phyloP scores from a whole-genome alignment of 2,113 vertebrate genomes.

The Lophochroa leadbeateri region DNA sequence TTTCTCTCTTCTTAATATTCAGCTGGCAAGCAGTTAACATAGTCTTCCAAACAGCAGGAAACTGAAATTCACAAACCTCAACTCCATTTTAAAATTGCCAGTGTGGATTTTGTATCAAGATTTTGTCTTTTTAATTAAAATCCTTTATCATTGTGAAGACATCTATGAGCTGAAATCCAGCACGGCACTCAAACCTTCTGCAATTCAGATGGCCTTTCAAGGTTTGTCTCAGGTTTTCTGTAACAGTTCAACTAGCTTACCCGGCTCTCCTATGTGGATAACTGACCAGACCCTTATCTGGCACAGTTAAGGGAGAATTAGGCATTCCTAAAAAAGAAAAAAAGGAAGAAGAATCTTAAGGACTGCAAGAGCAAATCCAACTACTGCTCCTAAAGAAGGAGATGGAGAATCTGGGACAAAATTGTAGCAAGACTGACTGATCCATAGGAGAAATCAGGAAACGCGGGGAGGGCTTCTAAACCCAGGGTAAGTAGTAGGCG shows the following conservation, averaged over 20 bases:
- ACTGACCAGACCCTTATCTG: neutral
- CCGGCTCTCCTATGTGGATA: neutral
- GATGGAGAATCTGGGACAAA: neutral
- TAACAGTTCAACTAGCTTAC: neutral
- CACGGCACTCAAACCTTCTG: neutral
- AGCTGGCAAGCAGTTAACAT: neutral
- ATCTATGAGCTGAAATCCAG: neutral
- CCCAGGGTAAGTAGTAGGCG: accelerated
- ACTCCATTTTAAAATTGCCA: neutral
- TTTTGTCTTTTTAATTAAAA: neutral
- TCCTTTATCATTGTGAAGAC: neutral
- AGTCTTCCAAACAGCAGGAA: conserved; percentile 33
- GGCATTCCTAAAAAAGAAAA: neutral
- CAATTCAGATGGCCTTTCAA: neutral
- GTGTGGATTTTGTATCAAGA: neutral
- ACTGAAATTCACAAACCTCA: neutral
- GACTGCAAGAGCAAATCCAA: neutral
- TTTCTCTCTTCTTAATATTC: neutral
- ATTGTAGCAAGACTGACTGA: neutral
- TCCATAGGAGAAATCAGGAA: neutral
- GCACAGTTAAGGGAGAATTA: neutral
- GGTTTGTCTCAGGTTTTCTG: neutral
- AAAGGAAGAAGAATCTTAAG: neutral
- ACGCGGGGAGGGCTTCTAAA: neutral
- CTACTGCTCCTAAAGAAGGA: neutral